These are phyloP conservation scores for Antechinus flavipes DNA, from an alignment of 2,113 vertebrate species.

Conservation along the genomic window DNA sequence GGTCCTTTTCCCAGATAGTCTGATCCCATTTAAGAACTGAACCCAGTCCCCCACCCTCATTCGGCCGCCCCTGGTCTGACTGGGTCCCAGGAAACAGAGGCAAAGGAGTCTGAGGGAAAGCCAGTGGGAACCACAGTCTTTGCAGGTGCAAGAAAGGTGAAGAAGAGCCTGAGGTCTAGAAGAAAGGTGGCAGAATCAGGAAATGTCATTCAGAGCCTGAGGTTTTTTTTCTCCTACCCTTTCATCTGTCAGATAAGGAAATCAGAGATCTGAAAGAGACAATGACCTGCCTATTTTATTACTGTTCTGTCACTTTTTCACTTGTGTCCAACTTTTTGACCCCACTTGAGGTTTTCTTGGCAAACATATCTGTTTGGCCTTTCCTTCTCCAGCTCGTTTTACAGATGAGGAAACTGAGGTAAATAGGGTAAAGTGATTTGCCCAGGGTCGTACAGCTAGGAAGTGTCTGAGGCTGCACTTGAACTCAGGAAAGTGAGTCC, in stretches of 20 bases:
- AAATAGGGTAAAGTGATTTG: neutral
- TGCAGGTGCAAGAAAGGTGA: constrained; percentile 40
- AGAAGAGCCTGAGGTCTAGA: constrained; percentile 38
- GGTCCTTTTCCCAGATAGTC: constrained; percentile 24
- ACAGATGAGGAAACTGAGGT: neutral
- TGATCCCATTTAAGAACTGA: neutral
- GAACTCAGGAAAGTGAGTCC: neutral
- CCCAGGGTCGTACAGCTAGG: neutral
- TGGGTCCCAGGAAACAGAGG: neutral
- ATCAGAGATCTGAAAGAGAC: neutral
- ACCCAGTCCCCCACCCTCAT: neutral
- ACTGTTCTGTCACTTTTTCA: neutral
- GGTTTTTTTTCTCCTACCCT: neutral
- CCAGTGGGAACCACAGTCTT: constrained; percentile 41
- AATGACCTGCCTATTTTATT: neutral
- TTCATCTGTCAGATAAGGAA: neutral
- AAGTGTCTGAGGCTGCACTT: neutral
- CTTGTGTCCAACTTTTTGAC: neutral
- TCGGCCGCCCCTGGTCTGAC: neutral
- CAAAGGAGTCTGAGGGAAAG: constrained; percentile 48
- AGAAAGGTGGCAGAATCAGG: neutral
- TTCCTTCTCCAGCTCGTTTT: neutral
- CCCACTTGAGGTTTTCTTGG: neutral
- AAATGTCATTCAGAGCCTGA: neutral
- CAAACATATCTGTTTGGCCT: neutral